Evolutionary conservation across 2,797 vertebrate species (phyloP), one percentile per base, ranked within the genome.

Genomic region (Dicrostonyx torquatus): DNA sequence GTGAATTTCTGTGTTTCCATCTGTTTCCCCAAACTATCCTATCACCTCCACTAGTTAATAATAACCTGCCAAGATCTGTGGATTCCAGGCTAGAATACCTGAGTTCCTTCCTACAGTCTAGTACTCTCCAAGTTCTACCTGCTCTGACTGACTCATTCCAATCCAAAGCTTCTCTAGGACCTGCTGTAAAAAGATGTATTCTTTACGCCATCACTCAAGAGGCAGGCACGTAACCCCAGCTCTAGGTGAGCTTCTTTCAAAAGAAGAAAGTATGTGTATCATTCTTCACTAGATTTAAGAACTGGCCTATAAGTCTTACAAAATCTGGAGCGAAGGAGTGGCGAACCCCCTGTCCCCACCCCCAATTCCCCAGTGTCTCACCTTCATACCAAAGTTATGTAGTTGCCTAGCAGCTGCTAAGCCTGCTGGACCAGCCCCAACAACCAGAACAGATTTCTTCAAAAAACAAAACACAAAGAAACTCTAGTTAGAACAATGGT

Each of bases 301-400:
- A 83, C 5, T 95, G 37, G 10, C 50, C 64, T 95, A 85, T 48
- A 87, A 96, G 93, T 64, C 70, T 86, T 75, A 45, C 68, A 72
- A 86, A 95, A 72, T 80, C 58, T 37, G 58, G 15, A 26, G 48
- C 70, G 11, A 84, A 73, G 37, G 20, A 40, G 43, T 22, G 93
- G 90, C 77, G 79, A 91, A 73, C 40, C 85, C 77, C 55, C 82
- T 89, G 50, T 86, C 93, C 94, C 5, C 31, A 68, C 43, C 75
- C 37, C 64, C 8, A 13, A 34, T 64, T n/a, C 76, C 48, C 78
- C 26, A 94, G 77, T 73, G 24, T 95, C 92, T 98, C 97, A 99
- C 99, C 99, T 99, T 99, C 97, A 99, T 99, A 97, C 99, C 99
- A 98, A 99, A 99, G 98, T 99, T 99, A 89, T 99, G 99, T 87